A percentile compares a stretch with the other conserved stretches of the same genome.
Conservation (phyloP, 2,888 invertebrate genomes). For the Yponomeuta malinellus region DNA sequence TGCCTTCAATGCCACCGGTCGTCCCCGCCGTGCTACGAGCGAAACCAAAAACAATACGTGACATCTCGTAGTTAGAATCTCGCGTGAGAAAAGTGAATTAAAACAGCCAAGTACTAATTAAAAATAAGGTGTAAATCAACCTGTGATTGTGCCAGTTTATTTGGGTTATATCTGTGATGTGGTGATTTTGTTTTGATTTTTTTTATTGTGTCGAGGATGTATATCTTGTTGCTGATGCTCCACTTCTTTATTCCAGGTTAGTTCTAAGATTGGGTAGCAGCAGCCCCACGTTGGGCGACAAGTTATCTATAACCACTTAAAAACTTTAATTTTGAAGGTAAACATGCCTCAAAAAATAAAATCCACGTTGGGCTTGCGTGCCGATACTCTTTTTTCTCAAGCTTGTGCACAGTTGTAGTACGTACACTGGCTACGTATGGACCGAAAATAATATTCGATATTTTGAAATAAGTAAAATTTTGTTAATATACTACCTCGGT, state of each 20-base stretch:
- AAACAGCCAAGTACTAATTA: neutral
- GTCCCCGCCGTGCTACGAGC: neutral
- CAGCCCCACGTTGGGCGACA: conserved; percentile 29
- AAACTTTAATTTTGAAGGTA: neutral
- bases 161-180: conserved; percentile 30
- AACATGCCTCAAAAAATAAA: too few species aligned
- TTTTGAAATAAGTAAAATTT: too few species aligned
- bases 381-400: too few species aligned
- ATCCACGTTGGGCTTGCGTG: too few species aligned
- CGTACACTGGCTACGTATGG: too few species aligned
- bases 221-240: conserved; percentile 54
- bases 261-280: neutral
- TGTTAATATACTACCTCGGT: too few species aligned
- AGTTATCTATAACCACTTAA: conserved; percentile 1
- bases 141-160: conserved; percentile 13
- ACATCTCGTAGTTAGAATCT: conserved; percentile 5
- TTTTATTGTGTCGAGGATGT: conserved; percentile 56
- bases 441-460: too few species aligned
- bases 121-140: neutral
- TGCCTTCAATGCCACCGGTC: neutral
- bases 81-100: neutral
- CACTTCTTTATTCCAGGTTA: conserved; percentile 60
- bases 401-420: too few species aligned
- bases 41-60: conserved; percentile 10
- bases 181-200: conserved; percentile 48